Conservation (phyloP, 2,113 vertebrate genomes). For the Zosterops pallidus region DNA sequence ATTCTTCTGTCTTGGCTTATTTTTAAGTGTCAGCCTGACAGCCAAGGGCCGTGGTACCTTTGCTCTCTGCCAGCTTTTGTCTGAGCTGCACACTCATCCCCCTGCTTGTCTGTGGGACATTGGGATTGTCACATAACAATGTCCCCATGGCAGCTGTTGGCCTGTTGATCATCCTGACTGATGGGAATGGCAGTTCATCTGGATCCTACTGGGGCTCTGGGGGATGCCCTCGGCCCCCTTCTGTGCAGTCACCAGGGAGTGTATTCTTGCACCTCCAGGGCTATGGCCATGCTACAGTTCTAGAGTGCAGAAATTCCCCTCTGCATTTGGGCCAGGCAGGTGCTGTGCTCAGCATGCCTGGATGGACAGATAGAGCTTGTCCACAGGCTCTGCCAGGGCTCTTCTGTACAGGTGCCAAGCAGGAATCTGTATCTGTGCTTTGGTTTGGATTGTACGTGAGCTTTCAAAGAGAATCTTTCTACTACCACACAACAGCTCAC, state of each 20-base stretch:
- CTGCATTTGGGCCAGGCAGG: neutral
- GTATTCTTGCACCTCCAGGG: neutral
- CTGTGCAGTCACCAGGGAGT: neutral
- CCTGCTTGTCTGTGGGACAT: neutral
- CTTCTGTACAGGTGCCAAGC: neutral
- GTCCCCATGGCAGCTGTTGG: neutral
- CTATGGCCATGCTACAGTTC: accelerated
- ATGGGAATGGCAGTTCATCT: neutral
- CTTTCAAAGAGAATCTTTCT: neutral
- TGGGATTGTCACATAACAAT: neutral
- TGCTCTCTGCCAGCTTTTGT: neutral
- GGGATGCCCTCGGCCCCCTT: neutral
- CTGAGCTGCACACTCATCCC: neutral
- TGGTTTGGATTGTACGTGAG: neutral
- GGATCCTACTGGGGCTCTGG: neutral
- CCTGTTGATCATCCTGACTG: neutral
- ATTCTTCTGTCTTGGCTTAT: neutral
- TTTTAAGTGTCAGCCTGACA: neutral
- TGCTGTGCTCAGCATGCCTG: neutral
- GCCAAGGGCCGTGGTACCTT: neutral
- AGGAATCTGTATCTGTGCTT: neutral
- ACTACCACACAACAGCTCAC: neutral
- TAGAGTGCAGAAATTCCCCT: neutral
- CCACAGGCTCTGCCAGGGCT: neutral
- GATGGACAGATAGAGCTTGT: neutral